These are phyloP conservation scores for Bombus cullumanus DNA, from an alignment of 1,140 invertebrate species.

Conservation along the genomic window DNA sequence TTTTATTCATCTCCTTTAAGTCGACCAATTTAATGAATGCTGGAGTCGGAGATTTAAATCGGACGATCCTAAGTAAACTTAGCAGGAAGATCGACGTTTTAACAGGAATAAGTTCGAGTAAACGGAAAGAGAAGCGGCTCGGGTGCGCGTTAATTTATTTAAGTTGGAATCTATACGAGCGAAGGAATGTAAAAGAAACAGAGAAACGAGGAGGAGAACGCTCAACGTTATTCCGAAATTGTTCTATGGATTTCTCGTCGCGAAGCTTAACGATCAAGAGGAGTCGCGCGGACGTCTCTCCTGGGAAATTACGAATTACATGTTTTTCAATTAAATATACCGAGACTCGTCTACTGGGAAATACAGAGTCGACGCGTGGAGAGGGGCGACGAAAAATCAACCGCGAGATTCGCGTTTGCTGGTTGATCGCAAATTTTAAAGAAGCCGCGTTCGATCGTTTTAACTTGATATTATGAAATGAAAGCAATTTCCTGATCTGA, in stretches of 20 bases:
- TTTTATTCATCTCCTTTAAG: background rate
- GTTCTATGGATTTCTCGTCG: conserved; percentile 42
- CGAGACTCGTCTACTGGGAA: conserved; percentile 40
- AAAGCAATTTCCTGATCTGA: background rate
- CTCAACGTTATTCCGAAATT: conserved; percentile 14
- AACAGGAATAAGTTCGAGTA: background rate
- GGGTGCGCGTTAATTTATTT: conserved; percentile 21
- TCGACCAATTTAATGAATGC: background rate
- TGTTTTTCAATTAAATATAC: conserved; percentile 67
- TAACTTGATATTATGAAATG: background rate
- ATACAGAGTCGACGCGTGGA: conserved; percentile 1
- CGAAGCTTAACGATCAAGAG: conserved; percentile 36
- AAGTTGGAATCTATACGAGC: background rate
- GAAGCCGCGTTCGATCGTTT: background rate
- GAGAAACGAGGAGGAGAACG: background rate
- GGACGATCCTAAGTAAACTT: background rate
- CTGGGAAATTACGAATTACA: conserved; percentile 66
- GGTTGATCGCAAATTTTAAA: background rate
- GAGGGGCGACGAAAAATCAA: conserved; percentile 12
- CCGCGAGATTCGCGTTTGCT: background rate
- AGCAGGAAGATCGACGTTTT: background rate
- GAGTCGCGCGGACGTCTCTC: conserved; percentile 23
- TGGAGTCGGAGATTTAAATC: background rate
- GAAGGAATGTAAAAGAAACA: background rate
- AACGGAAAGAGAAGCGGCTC: background rate